Conservation (phyloP, 2,888 invertebrate species). For the Coelopa pilipes region DNA sequence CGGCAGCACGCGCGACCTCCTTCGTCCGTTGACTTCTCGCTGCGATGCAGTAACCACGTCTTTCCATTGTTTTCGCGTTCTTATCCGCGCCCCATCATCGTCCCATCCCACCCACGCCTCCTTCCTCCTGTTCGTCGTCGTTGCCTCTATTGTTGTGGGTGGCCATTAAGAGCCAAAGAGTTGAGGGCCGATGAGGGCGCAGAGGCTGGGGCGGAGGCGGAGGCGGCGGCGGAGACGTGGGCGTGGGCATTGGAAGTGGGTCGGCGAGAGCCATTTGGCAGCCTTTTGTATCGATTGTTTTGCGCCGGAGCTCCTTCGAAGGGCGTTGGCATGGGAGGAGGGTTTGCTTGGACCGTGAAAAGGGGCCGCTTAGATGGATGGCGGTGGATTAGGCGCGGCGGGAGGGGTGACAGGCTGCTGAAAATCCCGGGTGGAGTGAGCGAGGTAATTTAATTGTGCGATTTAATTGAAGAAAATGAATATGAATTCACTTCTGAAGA, state of each 20-base stretch:
- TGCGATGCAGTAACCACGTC: no score
- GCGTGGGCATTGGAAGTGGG: slow-evolving; percentile 1
- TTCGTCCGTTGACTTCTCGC: no score
- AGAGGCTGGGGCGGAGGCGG: neutral
- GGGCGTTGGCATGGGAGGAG: neutral
- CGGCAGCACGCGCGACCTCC: no score
- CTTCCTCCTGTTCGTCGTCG: neutral
- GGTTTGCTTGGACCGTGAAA: neutral
- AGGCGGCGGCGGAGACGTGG: no score
- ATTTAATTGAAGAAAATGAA: no score
- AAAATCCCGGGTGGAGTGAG: no score
- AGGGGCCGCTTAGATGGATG: neutral
- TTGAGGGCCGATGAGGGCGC: neutral
- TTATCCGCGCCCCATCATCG: no score
- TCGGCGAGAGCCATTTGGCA: neutral
- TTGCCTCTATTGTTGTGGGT: neutral
- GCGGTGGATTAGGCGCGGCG: no score
- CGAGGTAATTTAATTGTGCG: no score
- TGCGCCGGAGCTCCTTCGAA: neutral
- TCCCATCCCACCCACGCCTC: neutral
- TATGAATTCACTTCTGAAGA: no score
- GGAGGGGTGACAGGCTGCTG: no score
- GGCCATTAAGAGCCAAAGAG: slow-evolving; percentile 16
- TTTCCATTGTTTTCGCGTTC: no score
- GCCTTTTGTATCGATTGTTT: slow-evolving; percentile 10